A percentile compares a stretch with the other conserved stretches of the same genome.
Conservation (phyloP, 2,888 invertebrate genomes). For the Emmelina monodactyla region DNA sequence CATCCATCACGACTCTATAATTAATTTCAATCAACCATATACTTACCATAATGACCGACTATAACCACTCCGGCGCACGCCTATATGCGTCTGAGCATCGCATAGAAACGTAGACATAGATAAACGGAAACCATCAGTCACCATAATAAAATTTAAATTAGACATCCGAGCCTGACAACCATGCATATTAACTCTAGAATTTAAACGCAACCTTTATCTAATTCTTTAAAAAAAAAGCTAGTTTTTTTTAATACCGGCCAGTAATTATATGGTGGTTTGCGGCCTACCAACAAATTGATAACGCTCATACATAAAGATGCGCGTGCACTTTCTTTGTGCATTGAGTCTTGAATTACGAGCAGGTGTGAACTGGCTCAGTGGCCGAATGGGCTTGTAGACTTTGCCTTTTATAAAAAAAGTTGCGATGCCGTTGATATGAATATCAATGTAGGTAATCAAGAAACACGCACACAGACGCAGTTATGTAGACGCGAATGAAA, state of each 20-base stretch:
- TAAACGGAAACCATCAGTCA: constrained; percentile 1
- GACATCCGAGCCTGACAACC: background rate
- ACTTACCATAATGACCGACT: background rate
- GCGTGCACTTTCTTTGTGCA: constrained; percentile 6
- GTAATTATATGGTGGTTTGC: constrained; percentile 33
- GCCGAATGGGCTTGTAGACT: background rate
- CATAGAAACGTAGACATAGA: background rate
- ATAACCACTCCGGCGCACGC: background rate
- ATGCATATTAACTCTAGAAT: too few species aligned
- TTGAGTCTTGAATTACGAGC: background rate
- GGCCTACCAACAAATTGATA: constrained; percentile 41
- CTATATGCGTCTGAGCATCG: background rate
- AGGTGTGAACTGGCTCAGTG: background rate
- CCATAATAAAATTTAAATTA: background rate
- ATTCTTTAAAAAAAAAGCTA: constrained; percentile 17
- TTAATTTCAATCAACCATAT: background rate
- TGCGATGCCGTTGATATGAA: background rate
- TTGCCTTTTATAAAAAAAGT: background rate
- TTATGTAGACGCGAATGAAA: too few species aligned
- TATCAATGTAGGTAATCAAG: background rate
- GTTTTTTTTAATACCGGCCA: constrained; percentile 18
- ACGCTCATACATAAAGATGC: constrained; percentile 47
- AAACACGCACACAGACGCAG: too few species aligned
- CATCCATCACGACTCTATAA: background rate
- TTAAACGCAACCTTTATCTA: background rate